These are phyloP conservation scores for Apus apus DNA, from an alignment of 2,113 vertebrate species.

Conservation along the genomic window DNA sequence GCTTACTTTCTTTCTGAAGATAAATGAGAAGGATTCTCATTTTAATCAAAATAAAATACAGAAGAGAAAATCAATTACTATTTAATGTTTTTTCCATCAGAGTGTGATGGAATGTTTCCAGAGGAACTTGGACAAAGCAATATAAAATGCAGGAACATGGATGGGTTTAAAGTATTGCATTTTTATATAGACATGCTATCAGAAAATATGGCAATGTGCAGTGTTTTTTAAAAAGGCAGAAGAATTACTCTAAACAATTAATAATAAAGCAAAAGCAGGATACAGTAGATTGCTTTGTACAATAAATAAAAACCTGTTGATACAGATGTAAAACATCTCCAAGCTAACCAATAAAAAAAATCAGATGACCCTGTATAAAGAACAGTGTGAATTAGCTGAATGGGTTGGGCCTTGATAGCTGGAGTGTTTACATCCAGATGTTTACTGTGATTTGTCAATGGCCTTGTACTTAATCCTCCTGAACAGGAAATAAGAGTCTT, in stretches of 20 bases:
- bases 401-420: slow-evolving; percentile 61
- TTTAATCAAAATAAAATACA: slow-evolving; percentile 53
- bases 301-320: background rate
- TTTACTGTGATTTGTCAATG: slow-evolving; percentile 76
- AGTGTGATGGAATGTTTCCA: slow-evolving; percentile 15
- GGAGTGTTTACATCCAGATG: slow-evolving; percentile 70
- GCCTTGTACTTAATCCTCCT: slow-evolving; percentile 70
- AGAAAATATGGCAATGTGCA: background rate
- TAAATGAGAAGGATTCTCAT: slow-evolving; percentile 37
- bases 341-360: background rate
- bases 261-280: background rate
- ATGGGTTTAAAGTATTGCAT: background rate
- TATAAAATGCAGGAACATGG: background rate
- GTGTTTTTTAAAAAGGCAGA: background rate
- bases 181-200: background rate
- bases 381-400: slow-evolving; percentile 52
- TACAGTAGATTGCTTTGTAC: background rate
- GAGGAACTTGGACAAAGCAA: background rate
- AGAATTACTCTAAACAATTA: background rate
- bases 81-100: slow-evolving; percentile 42
- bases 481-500: slow-evolving; percentile 58
- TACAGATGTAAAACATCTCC: background rate
- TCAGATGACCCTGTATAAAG: background rate
- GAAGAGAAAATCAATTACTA: slow-evolving; percentile 51
- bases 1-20: slow-evolving; percentile 33